Base-by-base conservation (phyloP, 1,140 invertebrate genomes). In the Drosophila cardini region DNA sequence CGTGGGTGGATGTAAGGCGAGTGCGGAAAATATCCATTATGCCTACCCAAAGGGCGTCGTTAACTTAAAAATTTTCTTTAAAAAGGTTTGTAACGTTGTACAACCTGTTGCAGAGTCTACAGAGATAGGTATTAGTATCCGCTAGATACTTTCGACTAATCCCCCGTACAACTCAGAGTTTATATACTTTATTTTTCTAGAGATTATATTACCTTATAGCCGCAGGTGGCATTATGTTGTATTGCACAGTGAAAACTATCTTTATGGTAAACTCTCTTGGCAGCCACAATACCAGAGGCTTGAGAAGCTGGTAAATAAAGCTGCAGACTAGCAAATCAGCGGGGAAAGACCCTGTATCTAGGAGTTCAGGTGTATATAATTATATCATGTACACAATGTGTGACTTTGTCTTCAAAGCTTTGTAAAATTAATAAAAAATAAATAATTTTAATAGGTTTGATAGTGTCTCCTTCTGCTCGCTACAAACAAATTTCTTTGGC, bases 211-310 rank as follows among this genome's bases (percentile, higher is more conserved):
- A 7, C 38, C n/a, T 45, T 18, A 45, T 45, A 18, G 43, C 43
- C 7, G 8, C 2, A 45, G 13, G 43, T 16, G 2, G 8, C 13
- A 46, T 16, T 26, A 46, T 53, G 18, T 18, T 34, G 11, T n/a
- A 11, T 42, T n/a, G 40, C 45, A 15, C 8, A 45, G 15, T 32
- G 15, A 36, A 34, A 58, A 61, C 43, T 18, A 36, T 58, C 11
- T 8, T 30, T 10, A 16, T 21, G 30, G 2, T n/a, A 56, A 45
- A 10, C 26, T 53, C 32, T 32, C 4, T 18, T 9, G 4, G 30
- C 36, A 46, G 55, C 42, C 34, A 72, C 32, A 53, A 36, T 15
- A 57, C 57, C 71, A 16, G 2, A 45, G 64, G 45, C 63, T 42
- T 38, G 21, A 46, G 43, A 67, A 26, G 4, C 4, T 26, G 4